Percentiles rank a stretch among this genome's conserved stretches.
Conservation (phyloP, 2,113 vertebrate species). For the Cariama cristata region DNA sequence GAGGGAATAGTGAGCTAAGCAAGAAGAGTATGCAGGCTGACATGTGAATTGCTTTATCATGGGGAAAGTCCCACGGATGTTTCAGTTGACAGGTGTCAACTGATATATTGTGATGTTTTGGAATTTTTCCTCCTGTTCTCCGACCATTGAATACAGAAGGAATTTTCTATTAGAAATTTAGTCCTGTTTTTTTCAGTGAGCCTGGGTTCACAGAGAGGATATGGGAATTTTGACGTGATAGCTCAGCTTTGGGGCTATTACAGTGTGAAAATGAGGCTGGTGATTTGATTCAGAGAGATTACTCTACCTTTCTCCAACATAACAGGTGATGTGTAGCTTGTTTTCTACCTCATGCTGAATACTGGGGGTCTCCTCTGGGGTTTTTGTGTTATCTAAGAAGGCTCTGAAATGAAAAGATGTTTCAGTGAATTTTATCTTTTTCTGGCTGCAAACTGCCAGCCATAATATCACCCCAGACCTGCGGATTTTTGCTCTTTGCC, state of each 20-base stretch:
- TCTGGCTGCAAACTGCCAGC: not conserved
- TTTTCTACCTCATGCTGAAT: not conserved
- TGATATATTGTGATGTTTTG: not conserved
- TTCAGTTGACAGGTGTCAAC: not conserved
- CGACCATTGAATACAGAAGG: not conserved
- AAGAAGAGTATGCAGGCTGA: not conserved
- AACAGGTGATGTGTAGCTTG: not conserved
- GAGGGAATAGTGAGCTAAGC: not conserved
- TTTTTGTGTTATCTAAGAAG: not conserved
- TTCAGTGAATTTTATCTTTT: not conserved
- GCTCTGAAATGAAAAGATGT: not conserved
- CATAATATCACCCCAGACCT: not conserved
- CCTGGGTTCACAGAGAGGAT: not conserved
- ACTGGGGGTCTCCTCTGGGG: not conserved
- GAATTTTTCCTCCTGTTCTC: not conserved
- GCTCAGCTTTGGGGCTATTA: not conserved
- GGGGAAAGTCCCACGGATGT: not conserved
- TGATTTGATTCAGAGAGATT: not conserved
- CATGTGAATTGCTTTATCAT: not conserved
- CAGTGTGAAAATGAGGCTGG: not conserved
- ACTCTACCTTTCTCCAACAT: not conserved
- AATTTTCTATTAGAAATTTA: not conserved
- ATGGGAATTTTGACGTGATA: not conserved
- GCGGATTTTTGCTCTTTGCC: not conserved
- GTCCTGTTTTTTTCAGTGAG: not conserved